A percentile compares a stretch with the other conserved stretches of the same genome.
Conservation (phyloP, 2,797 vertebrate species). For the Apodemus agrarius region DNA sequence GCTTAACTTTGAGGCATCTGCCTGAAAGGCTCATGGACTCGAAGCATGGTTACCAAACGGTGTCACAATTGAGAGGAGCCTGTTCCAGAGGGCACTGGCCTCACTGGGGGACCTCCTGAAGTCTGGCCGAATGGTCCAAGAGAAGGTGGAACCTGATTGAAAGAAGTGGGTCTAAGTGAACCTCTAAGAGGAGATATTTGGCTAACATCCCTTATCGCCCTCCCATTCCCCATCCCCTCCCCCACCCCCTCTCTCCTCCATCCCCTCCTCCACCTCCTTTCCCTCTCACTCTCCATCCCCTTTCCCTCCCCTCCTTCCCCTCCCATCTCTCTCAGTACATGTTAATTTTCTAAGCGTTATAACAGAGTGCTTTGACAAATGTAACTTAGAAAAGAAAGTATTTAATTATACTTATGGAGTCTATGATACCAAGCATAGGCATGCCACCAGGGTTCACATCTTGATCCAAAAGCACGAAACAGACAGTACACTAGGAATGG, state of each 20-base stretch:
- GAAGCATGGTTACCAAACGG: neutral
- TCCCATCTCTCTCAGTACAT: neutral
- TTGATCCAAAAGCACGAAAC: neutral
- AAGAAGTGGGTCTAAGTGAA: neutral
- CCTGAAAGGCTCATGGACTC: neutral
- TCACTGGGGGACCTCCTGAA: neutral
- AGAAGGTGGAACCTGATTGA: neutral
- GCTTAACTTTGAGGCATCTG: neutral
- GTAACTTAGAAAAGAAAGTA: neutral
- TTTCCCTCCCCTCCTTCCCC: neutral
- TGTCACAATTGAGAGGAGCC: neutral
- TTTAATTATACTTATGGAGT: neutral
- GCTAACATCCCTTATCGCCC: neutral
- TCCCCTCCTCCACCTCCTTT: neutral
- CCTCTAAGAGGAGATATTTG: neutral
- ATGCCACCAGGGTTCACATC: neutral
- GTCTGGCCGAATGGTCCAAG: neutral
- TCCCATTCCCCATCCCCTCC: no score
- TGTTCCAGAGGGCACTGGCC: neutral
- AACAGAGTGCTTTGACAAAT: neutral
- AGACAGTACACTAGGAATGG: neutral
- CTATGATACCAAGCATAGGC: neutral
- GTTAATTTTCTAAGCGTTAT: neutral
- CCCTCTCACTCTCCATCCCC: neutral
- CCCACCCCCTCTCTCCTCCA: no score